A percentile compares a stretch with the other conserved stretches of the same genome.
These are phyloP conservation scores for Prinia subflava DNA, from an alignment of 2,113 vertebrate species.

Conservation along the genomic window DNA sequence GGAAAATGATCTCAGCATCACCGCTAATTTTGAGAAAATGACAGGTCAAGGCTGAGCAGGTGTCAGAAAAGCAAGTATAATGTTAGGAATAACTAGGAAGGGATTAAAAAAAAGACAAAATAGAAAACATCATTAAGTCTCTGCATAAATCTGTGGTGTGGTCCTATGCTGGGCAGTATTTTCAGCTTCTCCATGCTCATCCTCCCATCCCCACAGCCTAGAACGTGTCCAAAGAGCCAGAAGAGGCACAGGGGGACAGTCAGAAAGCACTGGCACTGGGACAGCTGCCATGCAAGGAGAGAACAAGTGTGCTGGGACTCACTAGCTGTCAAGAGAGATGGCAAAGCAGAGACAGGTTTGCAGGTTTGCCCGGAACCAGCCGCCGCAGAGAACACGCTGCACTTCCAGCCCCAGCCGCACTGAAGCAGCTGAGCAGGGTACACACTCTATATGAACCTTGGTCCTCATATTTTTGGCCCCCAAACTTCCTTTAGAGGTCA, in stretches of 20 bases:
- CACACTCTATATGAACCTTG: not conserved
- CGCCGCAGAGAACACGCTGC: rapidly evolving
- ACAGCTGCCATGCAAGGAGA: not conserved
- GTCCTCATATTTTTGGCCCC: not conserved
- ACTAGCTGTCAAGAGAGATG: not conserved
- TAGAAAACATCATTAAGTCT: not conserved
- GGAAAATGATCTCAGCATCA: not conserved
- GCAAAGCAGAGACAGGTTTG: not conserved
- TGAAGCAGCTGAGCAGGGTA: not conserved
- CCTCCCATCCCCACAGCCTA: not conserved
- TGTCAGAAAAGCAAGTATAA: conserved; percentile 47
- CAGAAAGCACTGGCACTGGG: not conserved
- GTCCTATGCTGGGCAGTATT: not conserved
- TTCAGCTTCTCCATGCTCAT: not conserved
- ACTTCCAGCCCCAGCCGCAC: not conserved
- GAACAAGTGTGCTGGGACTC: not conserved
- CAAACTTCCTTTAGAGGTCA: not conserved
- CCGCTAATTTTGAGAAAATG: conserved; percentile 43
- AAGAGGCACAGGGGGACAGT: not conserved
- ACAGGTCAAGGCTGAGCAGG: conserved; percentile 51
- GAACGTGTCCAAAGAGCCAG: not conserved
- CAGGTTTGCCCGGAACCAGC: not conserved
- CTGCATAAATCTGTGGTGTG: not conserved
- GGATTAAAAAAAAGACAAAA: not conserved
- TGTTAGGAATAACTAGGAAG: conserved; percentile 1